Percentiles rank a stretch among this genome's conserved stretches.
Conservation (phyloP, 2,113 vertebrate species). For the Percina caprodes region DNA sequence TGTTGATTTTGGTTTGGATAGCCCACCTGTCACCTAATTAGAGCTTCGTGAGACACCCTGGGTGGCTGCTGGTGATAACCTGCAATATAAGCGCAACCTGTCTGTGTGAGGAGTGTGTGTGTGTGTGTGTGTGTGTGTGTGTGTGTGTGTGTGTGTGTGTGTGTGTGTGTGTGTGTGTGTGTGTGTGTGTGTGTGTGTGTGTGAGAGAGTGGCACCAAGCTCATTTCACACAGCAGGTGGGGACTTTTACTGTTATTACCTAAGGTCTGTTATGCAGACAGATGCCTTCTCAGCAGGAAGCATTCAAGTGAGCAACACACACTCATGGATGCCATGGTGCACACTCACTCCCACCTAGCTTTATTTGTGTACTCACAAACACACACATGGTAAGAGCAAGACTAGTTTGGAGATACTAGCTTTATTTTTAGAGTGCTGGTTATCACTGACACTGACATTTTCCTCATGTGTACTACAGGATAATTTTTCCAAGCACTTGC, state of each 20-base stretch:
- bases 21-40: slow-evolving; percentile 73
- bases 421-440: neutral
- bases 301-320: slow-evolving; percentile 53
- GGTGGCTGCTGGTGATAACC: slow-evolving; percentile 51
- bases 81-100: slow-evolving; percentile 73
- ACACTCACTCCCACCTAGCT: slow-evolving; percentile 13
- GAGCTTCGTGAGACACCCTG: slow-evolving; percentile 59
- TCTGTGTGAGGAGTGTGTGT: slow-evolving; percentile 42
- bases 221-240: slow-evolving; percentile 70
- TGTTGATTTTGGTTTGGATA: slow-evolving; percentile 66
- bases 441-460: neutral
- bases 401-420: neutral
- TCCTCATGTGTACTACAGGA: neutral
- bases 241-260: slow-evolving; percentile 79
- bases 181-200: too few species aligned
- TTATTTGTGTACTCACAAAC: slow-evolving; percentile 28
- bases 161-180: too few species aligned
- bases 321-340: slow-evolving; percentile 37
- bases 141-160: too few species aligned
- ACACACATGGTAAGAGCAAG: neutral
- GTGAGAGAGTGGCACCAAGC: slow-evolving; percentile 58
- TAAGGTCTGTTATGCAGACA: slow-evolving; percentile 76
- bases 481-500: neutral
- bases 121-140: too few species aligned
- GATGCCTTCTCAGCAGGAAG: slow-evolving; percentile 77